A percentile compares a stretch with the other conserved stretches of the same genome.
phyloP scores from a whole-genome alignment of 2,888 invertebrate genomes.

The Drosophila villosipedis region DNA sequence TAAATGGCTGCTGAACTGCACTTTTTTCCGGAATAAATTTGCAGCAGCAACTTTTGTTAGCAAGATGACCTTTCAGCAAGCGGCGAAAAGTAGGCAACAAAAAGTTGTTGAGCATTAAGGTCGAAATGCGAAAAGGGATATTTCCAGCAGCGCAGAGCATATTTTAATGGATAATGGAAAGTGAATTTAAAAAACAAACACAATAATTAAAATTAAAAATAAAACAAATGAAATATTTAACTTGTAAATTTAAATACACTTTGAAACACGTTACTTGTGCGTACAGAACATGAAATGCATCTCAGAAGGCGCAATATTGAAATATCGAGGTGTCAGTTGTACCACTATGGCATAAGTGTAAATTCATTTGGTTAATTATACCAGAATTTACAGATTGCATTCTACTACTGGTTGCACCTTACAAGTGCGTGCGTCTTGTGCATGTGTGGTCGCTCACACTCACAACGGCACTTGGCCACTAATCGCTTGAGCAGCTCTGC shows the following conservation, averaged over 20 bases:
- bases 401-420: slow-evolving; percentile 10
- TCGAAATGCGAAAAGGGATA: slow-evolving; percentile 10
- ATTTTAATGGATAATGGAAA: not conserved
- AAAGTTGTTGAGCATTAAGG: slow-evolving; percentile 52
- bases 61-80: slow-evolving; percentile 50
- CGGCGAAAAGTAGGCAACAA: slow-evolving; percentile 48
- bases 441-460: slow-evolving; percentile 10
- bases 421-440: not conserved
- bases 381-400: slow-evolving; percentile 52
- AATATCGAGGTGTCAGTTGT: slow-evolving; percentile 21
- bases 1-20: slow-evolving; percentile 50
- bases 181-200: not conserved
- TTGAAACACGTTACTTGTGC: slow-evolving; percentile 1
- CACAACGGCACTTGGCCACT: slow-evolving; percentile 22
- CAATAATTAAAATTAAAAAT: not conserved
- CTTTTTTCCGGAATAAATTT: slow-evolving; percentile 54
- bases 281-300: slow-evolving; percentile 32
- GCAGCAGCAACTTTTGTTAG: slow-evolving; percentile 40
- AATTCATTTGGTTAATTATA: slow-evolving; percentile 79
- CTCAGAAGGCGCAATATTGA: slow-evolving; percentile 41
- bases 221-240: not conserved
- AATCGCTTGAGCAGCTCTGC: slow-evolving; percentile 45
- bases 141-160: slow-evolving; percentile 2
- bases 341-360: slow-evolving; percentile 61
- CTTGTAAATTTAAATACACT: not conserved